phyloP scores from a whole-genome alignment of 2,888 invertebrate genomes.

The Eilema depressum region DNA sequence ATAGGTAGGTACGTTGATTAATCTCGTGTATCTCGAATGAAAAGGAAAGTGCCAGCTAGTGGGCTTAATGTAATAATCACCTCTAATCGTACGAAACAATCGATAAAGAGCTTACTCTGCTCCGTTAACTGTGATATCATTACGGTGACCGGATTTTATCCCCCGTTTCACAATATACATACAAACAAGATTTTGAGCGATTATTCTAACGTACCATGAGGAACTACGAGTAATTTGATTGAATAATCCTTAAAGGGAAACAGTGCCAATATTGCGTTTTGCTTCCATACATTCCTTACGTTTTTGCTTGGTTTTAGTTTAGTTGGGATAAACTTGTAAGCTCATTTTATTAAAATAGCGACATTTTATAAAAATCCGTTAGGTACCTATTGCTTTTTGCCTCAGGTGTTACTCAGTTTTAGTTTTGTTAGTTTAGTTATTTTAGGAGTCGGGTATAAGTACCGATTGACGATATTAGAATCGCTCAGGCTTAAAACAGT shows the following conservation, averaged over 20 bases:
- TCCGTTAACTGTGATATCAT: constrained; percentile 39
- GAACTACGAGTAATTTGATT: no score
- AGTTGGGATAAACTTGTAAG: no score
- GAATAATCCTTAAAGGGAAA: background rate
- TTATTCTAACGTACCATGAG: constrained; percentile 18
- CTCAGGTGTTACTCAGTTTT: background rate
- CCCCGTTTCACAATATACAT: constrained; percentile 19
- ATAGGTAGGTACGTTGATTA: constrained; percentile 9
- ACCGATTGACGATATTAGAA: no score
- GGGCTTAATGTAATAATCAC: constrained; percentile 47
- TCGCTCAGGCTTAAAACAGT: no score
- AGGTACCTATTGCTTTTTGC: no score
- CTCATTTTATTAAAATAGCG: no score
- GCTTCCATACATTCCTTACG: no score
- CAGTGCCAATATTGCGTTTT: no score
- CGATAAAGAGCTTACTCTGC: constrained; percentile 47
- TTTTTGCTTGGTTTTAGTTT: no score
- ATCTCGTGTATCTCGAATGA: constrained; percentile 17
- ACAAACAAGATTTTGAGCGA: constrained; percentile 20
- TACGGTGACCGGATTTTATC: constrained; percentile 19
- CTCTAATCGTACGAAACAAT: constrained; percentile 41
- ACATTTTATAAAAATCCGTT: no score
- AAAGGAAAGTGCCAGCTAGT: constrained; percentile 22
- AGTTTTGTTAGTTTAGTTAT: no score
- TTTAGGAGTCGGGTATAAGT: background rate